Base-by-base conservation (phyloP, 2,888 invertebrate species). In the Ecdyonurus torrentis region DNA sequence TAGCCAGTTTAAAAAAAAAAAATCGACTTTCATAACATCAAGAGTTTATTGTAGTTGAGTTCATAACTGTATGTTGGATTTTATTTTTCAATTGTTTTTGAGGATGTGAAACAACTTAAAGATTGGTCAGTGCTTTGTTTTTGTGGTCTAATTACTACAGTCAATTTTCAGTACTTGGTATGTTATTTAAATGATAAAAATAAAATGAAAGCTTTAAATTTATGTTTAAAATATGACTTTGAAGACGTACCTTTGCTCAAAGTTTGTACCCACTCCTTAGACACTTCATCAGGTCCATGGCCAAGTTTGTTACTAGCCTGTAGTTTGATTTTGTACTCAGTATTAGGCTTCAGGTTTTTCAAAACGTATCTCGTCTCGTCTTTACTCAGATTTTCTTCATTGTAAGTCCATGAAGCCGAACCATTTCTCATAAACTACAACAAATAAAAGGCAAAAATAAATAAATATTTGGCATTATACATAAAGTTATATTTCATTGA, bases 361-460 rank as follows among this genome's bases (percentile, higher is more conserved):
- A 91, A 74, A 2, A 91, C 84, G 67, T 83, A 84, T 0, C 85
- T 87, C 0, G 83, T 82, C 24, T 79, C 81, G 0, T 81, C 81
- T 5, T 79, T 80, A 23, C 89, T 84, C 60, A 79, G 76, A 63
- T 82, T 78, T 52, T 74, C 74, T 65, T 81, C 80, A n/a, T n/a
- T n/a, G 71, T 83, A 85, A 23, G 77, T 75, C 77, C 83, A 84
- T 63, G 74, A 73, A n/a, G 78, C 77, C 2, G 75, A 74, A 5
- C 77, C 78, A 60, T 78, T 79, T 67, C 79, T 78, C 75, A 81
- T 79, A 66, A 78, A 77, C 68, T 78, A 77, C 25, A 80, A 75
- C 58, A 76, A 73, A 68, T 79, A 81, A 61, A 61, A 22, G 61
- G 19, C 7, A 22, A 61, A 62, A 1, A 7, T 24, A 1, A 52